Base-by-base conservation (phyloP, 2,113 vertebrate genomes). In the Cheirogaleus medius region DNA sequence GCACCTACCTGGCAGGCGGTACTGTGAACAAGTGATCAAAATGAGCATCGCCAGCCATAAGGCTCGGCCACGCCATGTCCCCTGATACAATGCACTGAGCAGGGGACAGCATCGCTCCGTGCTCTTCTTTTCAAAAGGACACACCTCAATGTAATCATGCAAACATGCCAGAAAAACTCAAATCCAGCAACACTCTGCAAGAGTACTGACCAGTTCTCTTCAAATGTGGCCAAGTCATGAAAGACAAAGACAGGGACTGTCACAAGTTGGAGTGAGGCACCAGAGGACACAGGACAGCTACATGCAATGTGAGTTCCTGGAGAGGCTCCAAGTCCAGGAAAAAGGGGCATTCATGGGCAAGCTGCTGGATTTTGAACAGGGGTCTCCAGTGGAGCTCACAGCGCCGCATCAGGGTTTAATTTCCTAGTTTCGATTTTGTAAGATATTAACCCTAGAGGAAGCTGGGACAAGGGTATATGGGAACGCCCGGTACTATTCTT, bases 41-140 rank as follows among this genome's bases (percentile, higher is more conserved):
- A 56, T 3, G 27, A 44, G 34, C 27, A 56, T 3, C 47, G 34
- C 12, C 25, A 42, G 3, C 5, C 37, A 17, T 13, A 39, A 91
- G n/a, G n/a, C 8, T 4, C 1, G 14, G n/a, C 4, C 23, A 10
- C 8, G 8, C 8, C 29, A 73, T 0, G 1, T 12, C 23, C 37
- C n/a, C 82, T 13, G 6, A 21, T 2, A 20, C 0, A 2, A 47
- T 1, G n/a, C 23, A 9, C 54, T 32, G 58, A 74, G 47, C 63
- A 37, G 34, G 37, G 4, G 4, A 23, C 5, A 32, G 34, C 12
- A 5, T 44, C 0, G 8, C 15, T 58, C 63, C 4, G 11, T 23
- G 76, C 32, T n/a, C 66, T 58, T 49, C 83, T 83, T 44, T 23
- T 27, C 52, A 18, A 80, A 80, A 37, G 71, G 39, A 13, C 3